Conservation (phyloP, 37 sponge, comb jelly and placozoan genomes). For the Bolinopsis microptera region DNA sequence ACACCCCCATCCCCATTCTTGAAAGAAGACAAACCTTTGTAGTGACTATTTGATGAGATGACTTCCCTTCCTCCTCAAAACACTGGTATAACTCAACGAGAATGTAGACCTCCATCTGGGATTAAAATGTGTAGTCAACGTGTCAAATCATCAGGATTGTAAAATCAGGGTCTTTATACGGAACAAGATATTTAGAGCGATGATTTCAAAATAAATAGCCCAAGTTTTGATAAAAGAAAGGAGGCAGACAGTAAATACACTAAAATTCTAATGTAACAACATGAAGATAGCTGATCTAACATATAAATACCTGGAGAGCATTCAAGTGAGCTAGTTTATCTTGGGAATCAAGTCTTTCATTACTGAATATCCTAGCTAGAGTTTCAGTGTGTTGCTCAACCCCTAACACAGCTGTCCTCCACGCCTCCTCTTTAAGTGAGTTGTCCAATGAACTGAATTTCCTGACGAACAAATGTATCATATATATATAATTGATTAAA, state of each 20-base stretch:
- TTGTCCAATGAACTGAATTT: slow-evolving; percentile 21
- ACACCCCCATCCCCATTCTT: too few relatives aligned
- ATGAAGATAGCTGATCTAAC: too few relatives aligned
- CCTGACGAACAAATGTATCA: too few relatives aligned
- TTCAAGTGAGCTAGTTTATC: slow-evolving; percentile 37
- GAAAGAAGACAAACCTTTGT: slow-evolving; percentile 64
- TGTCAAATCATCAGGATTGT: too few relatives aligned
- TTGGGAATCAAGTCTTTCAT: neutral
- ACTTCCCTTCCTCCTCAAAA: slow-evolving; percentile 70
- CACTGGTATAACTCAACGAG: slow-evolving; percentile 71
- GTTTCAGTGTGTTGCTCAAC: slow-evolving; percentile 63
- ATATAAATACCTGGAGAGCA: slow-evolving; percentile 40
- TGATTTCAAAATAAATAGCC: too few relatives aligned
- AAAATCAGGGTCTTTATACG: too few relatives aligned
- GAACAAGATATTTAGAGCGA: too few relatives aligned
- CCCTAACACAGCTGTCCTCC: neutral
- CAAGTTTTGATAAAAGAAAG: too few relatives aligned
- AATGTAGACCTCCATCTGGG: slow-evolving; percentile 77
- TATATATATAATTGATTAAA: too few relatives aligned
- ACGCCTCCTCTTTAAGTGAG: slow-evolving; percentile 3
- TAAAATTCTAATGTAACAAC: too few relatives aligned
- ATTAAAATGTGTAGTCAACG: neutral
- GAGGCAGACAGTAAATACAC: too few relatives aligned
- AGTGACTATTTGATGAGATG: slow-evolving; percentile 23
- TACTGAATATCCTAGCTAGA: slow-evolving; percentile 6